Base-by-base conservation (phyloP, 2,888 invertebrate genomes). In the Caradrina kadenii region DNA sequence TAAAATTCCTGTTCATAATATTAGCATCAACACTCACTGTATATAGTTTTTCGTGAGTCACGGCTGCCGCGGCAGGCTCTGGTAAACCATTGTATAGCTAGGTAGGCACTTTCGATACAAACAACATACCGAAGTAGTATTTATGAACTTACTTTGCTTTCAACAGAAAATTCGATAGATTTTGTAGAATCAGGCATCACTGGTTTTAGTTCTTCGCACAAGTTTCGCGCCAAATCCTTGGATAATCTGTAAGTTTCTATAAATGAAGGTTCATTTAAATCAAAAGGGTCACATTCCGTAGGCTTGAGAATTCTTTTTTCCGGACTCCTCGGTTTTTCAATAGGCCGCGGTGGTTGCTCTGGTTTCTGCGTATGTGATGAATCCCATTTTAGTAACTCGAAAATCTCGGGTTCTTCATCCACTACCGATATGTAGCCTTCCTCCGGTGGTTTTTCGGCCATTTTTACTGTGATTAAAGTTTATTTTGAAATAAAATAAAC, bases 371-470 rank as follows among this genome's bases (percentile, higher is more conserved):
- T 92, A 83, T 94, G 94, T 53, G 93, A 88, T 55, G 92, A 88
- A 86, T 95, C 95, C 95, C 95, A 95, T 83, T 95, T 95, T n/a
- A 95, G 84, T 74, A 95, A 86, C 82, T 95, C 93, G 64, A 95
- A 94, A 84, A 95, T 92, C 79, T 94, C 95, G 45, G 95, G 95
- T 66, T 95, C 95, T 62, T 95, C 95, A 62, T 95, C 95, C 63
- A 95, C 95, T 63, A 95, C 95, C 54, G 95, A 95, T 89, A 95
- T 95, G 81, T 95, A 95, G 64, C 93, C 90, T 78, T 95, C 95
- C 81, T 95, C 95, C 69, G 93, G 92, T 80, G 94, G 95, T 86
- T 95, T 95, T 80, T 94, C 94, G 77, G 93, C 93, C 95, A 95
- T 95, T 89, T 87, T 90, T 84, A 75, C 76, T 80, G 76, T 80